A percentile compares a stretch with the other conserved stretches of the same genome.
Evolutionary conservation across 1,140 invertebrate species (phyloP).

Genomic region (Ladona fulva): DNA sequence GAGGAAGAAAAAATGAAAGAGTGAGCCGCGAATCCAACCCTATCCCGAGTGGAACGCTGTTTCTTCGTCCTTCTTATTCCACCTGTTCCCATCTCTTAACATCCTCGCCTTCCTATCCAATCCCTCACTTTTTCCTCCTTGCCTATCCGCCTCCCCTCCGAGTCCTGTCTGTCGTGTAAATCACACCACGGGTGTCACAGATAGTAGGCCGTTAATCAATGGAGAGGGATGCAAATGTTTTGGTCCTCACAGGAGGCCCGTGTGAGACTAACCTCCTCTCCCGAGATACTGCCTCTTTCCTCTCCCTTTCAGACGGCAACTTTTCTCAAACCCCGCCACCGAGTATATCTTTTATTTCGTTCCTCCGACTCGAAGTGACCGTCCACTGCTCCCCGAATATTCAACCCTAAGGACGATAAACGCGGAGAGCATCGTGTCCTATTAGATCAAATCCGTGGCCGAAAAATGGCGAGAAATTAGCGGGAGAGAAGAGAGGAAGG

Average conservation of each 20-base stretch:
- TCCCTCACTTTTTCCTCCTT: background rate
- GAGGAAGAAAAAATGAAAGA: background rate
- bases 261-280: background rate
- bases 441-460: too few species aligned
- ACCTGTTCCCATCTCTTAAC: background rate
- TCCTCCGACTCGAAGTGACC: too few species aligned
- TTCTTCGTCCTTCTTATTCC: background rate
- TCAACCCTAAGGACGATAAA: too few species aligned
- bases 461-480: too few species aligned
- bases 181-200: conserved; percentile 1
- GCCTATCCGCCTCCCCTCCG: background rate
- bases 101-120: background rate
- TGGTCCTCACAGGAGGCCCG: conserved; percentile 4
- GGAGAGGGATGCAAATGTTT: background rate
- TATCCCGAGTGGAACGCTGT: background rate
- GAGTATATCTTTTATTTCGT: too few species aligned
- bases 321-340: background rate
- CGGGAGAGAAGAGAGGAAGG: too few species aligned
- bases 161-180: background rate
- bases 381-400: too few species aligned
- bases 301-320: background rate
- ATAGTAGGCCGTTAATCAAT: conserved; percentile 1
- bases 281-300: background rate
- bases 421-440: too few species aligned
- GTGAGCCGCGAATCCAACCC: background rate